Percentiles rank a stretch among this genome's conserved stretches.
phyloP scores from a whole-genome alignment of 2,888 invertebrate genomes.

The Stictocephala bisonia region DNA sequence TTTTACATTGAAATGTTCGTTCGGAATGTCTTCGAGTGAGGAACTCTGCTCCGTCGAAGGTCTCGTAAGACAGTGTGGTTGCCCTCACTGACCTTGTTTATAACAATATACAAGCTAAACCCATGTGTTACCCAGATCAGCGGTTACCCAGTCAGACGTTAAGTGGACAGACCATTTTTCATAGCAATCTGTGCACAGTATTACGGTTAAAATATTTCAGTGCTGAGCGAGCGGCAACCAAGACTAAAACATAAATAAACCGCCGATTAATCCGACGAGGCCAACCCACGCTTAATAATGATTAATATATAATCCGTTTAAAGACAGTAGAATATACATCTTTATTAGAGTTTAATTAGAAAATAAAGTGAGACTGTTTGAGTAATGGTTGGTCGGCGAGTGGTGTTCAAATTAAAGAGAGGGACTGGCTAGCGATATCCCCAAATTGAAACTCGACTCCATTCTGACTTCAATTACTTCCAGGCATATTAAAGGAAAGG shows the following conservation, averaged over 20 bases:
- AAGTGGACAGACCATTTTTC: constrained; percentile 1
- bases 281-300: constrained; percentile 9
- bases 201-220: constrained; percentile 16
- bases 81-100: too few relatives aligned
- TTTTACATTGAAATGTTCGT: too few relatives aligned
- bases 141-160: too few relatives aligned
- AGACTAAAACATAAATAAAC: constrained; percentile 24
- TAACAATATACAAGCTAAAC: too few relatives aligned
- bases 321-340: constrained; percentile 30
- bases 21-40: too few relatives aligned
- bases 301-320: constrained; percentile 29
- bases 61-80: too few relatives aligned
- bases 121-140: too few relatives aligned
- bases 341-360: constrained; percentile 35
- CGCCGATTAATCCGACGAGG: constrained; percentile 13
- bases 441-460: constrained; percentile 27
- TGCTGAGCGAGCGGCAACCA: constrained; percentile 22
- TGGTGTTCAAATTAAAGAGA: background rate
- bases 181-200: background rate
- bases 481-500: too few relatives aligned
- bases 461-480: constrained; percentile 10
- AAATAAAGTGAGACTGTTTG: constrained; percentile 25
- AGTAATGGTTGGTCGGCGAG: constrained; percentile 10
- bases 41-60: too few relatives aligned
- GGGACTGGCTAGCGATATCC: background rate